Percentiles rank a stretch among this genome's conserved stretches.
Evolutionary conservation across 2,888 invertebrate species (phyloP).

Genomic region (Tiphia femorata): DNA sequence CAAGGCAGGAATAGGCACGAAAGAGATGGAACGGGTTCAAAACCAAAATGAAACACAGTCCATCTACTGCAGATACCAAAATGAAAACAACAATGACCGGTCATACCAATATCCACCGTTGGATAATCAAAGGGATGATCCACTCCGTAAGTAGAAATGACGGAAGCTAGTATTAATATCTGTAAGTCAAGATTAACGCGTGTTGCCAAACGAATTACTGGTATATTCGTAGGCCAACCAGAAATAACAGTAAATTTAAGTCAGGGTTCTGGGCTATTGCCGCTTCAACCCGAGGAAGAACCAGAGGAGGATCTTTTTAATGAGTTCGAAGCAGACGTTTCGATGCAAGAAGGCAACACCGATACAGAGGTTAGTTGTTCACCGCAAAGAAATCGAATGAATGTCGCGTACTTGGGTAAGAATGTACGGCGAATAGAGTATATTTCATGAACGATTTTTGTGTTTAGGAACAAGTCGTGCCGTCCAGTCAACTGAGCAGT

Average conservation of each 20-base stretch:
- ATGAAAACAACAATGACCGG: conserved; percentile 17
- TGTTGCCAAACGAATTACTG: neutral
- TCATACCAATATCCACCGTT: conserved; percentile 17
- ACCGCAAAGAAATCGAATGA: neutral
- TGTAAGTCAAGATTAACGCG: neutral
- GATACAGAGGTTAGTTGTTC: conserved; percentile 37
- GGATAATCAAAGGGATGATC: conserved; percentile 23
- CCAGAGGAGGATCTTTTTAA: conserved; percentile 35
- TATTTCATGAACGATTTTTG: neutral
- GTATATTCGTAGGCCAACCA: conserved; percentile 25
- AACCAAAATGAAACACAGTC: conserved; percentile 13
- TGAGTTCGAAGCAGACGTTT: conserved; percentile 27
- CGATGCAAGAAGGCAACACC: conserved; percentile 20
- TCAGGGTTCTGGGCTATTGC: conserved; percentile 15
- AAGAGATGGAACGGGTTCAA: conserved; percentile 30
- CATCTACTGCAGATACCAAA: conserved; percentile 14
- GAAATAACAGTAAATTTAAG: conserved; percentile 38
- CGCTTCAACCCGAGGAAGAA: conserved; percentile 23
- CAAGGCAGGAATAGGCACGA: neutral
- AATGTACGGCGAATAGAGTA: neutral
- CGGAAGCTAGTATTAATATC: neutral
- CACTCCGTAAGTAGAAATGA: conserved; percentile 29
- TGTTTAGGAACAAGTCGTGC: conserved; percentile 41
- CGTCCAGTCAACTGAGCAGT: conserved; percentile 37
- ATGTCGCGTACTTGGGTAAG: too few species aligned